These are phyloP conservation scores for Spatula versicolor DNA, from an alignment of 2,797 vertebrate genomes.

Conservation along the genomic window DNA sequence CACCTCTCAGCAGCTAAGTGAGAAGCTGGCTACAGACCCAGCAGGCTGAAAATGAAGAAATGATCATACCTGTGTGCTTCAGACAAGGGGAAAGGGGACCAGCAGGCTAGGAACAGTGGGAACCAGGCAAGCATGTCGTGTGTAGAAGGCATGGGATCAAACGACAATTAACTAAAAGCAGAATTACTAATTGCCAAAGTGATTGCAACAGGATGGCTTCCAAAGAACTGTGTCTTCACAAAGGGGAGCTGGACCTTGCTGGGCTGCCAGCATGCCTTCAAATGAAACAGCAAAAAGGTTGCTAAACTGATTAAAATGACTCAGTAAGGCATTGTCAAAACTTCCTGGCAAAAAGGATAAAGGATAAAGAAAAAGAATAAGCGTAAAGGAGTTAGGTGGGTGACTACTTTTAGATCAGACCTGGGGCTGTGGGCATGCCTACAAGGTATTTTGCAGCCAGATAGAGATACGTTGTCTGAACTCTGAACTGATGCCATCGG, in stretches of 20 bases:
- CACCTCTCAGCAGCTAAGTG: background rate
- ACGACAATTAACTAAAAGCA: background rate
- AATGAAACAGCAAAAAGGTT: slow-evolving; percentile 10
- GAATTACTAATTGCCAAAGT: background rate
- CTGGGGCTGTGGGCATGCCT: background rate
- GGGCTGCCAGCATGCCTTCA: background rate
- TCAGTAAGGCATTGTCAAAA: background rate
- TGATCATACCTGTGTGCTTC: background rate
- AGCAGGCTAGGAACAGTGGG: background rate
- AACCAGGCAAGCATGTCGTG: background rate
- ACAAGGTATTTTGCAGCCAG: background rate
- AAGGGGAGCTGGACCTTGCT: background rate
- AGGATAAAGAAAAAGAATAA: background rate
- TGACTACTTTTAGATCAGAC: background rate
- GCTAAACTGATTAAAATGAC: background rate
- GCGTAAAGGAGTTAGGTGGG: background rate
- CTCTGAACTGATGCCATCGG: background rate
- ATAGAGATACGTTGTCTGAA: background rate
- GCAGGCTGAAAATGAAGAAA: background rate
- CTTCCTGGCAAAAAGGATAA: background rate
- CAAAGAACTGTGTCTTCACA: background rate
- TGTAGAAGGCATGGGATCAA: background rate
- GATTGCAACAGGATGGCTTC: background rate
- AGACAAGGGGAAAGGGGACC: background rate
- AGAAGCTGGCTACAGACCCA: background rate